These are phyloP conservation scores for Prochilodus magdalenae DNA, from an alignment of 2,113 vertebrate species.

Conservation along the genomic window DNA sequence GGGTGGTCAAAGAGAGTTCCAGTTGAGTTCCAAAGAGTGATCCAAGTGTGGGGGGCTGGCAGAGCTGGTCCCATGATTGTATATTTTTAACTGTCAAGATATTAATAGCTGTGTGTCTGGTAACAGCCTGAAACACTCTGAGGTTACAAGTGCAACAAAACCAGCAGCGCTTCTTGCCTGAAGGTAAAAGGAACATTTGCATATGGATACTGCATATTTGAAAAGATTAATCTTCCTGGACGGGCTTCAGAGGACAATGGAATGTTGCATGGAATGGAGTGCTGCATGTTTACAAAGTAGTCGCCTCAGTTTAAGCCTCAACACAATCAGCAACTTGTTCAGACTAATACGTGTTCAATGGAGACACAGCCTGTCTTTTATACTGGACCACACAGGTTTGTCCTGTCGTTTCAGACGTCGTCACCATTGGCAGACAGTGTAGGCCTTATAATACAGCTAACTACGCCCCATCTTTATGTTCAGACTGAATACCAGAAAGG, in stretches of 20 bases:
- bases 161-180: slow-evolving; percentile 53
- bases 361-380: not conserved
- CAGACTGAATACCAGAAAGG: not conserved
- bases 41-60: slow-evolving; percentile 63
- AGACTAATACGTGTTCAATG: not conserved
- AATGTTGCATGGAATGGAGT: slow-evolving; percentile 47
- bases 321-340: not conserved
- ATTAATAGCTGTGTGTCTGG: slow-evolving; percentile 72
- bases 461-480: too few relatives aligned
- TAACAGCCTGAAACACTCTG: slow-evolving; percentile 60
- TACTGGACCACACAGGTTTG: not conserved
- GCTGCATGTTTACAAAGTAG: slow-evolving; percentile 41
- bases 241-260: slow-evolving; percentile 1
- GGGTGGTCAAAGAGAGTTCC: slow-evolving; percentile 19
- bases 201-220: slow-evolving; percentile 34
- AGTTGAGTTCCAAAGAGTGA: slow-evolving; percentile 39
- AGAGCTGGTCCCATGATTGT: slow-evolving; percentile 79
- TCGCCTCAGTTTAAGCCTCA: not conserved
- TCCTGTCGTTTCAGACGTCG: slow-evolving; percentile 17
- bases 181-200: slow-evolving; percentile 69
- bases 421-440: slow-evolving; percentile 18
- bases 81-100: slow-evolving; percentile 87
- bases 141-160: slow-evolving; percentile 48
- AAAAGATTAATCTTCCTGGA: slow-evolving; percentile 19
- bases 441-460: not conserved